Evolutionary conservation across 2,888 invertebrate genomes (phyloP).

Genomic region (Dasysyrphus albostriatus): DNA sequence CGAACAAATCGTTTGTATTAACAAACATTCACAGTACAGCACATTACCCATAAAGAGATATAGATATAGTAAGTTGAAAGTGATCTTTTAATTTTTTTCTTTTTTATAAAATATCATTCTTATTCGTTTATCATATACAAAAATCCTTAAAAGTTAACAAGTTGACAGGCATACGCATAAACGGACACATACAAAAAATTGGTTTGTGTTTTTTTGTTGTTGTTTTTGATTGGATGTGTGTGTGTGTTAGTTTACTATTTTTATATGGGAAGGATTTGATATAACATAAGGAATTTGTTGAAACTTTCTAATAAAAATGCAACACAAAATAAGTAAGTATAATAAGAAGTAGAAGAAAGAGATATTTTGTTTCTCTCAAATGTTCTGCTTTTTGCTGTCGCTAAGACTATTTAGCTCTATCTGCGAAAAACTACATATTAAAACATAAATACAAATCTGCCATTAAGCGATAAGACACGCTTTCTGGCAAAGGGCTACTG

Average conservation of each 20-base stretch:
- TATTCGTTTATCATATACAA: not conserved
- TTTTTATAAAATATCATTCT: not conserved
- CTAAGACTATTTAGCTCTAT: too few species aligned
- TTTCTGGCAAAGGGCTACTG: too few species aligned
- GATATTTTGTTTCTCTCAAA: too few species aligned
- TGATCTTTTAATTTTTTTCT: conserved; percentile 4
- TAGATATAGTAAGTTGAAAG: conserved; percentile 37
- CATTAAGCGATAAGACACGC: too few species aligned
- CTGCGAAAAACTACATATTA: too few species aligned
- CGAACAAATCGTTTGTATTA: conserved; percentile 60
- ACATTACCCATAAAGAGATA: conserved; percentile 44
- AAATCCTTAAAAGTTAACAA: conserved; percentile 36
- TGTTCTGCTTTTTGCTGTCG: too few species aligned
- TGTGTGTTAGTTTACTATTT: conserved; percentile 33
- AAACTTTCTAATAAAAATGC: not conserved
- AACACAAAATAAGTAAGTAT: too few species aligned
- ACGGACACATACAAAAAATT: conserved; percentile 77
- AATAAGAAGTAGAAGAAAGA: too few species aligned
- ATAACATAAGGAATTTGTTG: not conserved
- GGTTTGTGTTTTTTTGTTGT: conserved; percentile 66
- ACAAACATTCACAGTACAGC: conserved; percentile 65
- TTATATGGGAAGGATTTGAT: conserved; percentile 5
- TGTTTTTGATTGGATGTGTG: conserved; percentile 31
- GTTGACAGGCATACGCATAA: conserved; percentile 57
- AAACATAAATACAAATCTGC: too few species aligned